phyloP scores from a whole-genome alignment of 1,140 invertebrate species.

The Pachypeltis micranthus region DNA sequence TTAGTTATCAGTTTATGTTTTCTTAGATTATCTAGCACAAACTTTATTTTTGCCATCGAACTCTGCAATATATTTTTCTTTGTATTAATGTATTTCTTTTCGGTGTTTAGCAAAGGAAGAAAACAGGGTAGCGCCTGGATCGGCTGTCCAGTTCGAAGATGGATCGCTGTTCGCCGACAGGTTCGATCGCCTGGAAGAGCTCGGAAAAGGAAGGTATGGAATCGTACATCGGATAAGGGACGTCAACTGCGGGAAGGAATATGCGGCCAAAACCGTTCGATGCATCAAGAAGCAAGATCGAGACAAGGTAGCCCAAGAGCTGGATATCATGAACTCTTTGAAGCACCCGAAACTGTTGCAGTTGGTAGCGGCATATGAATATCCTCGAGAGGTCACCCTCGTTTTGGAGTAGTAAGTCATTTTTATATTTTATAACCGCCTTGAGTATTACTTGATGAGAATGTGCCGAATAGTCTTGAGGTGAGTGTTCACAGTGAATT shows the following conservation, averaged over 20 bases:
- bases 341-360: constrained; percentile 82
- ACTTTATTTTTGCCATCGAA: no score
- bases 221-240: constrained; percentile 59
- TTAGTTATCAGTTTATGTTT: no score
- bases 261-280: constrained; percentile 86
- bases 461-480: no score
- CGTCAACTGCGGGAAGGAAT: constrained; percentile 49
- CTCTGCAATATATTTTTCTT: no score
- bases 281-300: constrained; percentile 69
- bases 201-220: constrained; percentile 73
- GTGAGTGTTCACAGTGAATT: no score
- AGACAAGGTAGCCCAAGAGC: constrained; percentile 77
- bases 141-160: constrained; percentile 37
- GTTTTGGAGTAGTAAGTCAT: constrained; percentile 85
- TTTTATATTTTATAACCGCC: no score
- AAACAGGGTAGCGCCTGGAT: no score
- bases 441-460: no score
- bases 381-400: constrained; percentile 73
- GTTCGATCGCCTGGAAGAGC: constrained; percentile 54
- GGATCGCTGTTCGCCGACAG: constrained; percentile 44
- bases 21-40: no score
- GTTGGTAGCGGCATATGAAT: constrained; percentile 76
- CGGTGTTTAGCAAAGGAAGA: no score
- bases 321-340: constrained; percentile 81
- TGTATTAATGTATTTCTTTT: no score